Percentiles rank a stretch among this genome's conserved stretches.
Evolutionary conservation across 2,113 vertebrate genomes (phyloP).

Genomic region (Ammospiza caudacuta): DNA sequence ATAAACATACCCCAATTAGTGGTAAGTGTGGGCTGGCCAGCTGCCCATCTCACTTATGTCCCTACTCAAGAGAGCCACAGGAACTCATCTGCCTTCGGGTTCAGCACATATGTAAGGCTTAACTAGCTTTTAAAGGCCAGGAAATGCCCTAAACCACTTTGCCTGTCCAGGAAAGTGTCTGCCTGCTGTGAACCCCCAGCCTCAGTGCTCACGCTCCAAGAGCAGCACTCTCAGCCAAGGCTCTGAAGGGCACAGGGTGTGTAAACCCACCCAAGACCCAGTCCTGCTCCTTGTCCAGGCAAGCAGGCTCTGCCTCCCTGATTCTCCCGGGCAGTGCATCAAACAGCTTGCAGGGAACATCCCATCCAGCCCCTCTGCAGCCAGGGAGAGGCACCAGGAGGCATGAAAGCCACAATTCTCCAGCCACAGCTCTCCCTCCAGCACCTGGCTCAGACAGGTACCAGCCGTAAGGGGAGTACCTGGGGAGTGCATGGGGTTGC

Average conservation of each 20-base stretch:
- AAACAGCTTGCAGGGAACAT: neutral
- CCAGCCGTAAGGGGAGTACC: fast-evolving
- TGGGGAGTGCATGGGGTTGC: neutral
- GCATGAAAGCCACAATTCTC: fast-evolving
- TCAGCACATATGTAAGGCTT: neutral
- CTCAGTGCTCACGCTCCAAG: neutral
- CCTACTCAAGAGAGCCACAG: neutral
- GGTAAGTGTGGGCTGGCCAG: conserved; percentile 17
- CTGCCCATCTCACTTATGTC: neutral
- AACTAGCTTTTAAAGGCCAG: neutral
- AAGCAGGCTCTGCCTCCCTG: neutral
- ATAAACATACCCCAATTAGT: neutral
- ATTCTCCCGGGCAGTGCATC: neutral
- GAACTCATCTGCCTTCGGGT: neutral
- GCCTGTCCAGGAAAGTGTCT: neutral
- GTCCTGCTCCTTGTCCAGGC: neutral
- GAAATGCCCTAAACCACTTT: neutral
- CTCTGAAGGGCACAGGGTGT: fast-evolving
- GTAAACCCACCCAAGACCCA: neutral
- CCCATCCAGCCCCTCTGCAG: neutral
- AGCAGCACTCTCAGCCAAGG: neutral
- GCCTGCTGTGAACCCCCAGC: neutral
- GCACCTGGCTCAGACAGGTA: neutral
- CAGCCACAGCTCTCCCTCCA: neutral
- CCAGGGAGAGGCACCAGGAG: neutral